A percentile compares a stretch with the other conserved stretches of the same genome.
phyloP scores from a whole-genome alignment of 2,888 invertebrate genomes.

The Meta bourneti region DNA sequence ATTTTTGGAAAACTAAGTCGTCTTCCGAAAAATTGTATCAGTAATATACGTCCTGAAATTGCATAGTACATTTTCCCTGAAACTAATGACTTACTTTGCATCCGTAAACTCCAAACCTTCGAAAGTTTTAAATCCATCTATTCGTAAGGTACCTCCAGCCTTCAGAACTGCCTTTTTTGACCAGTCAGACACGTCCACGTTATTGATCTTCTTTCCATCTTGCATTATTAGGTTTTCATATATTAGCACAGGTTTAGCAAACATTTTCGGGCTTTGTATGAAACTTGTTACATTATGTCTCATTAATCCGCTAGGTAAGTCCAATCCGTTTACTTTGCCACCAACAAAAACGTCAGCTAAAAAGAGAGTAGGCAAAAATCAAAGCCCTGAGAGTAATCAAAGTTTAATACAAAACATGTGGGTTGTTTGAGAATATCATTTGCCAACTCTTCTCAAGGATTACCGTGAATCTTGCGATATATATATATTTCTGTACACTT shows the following conservation, averaged over 20 bases:
- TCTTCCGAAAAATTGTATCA: no score
- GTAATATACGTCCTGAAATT: not conserved
- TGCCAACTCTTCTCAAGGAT: no score
- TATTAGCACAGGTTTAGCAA: constrained; percentile 35
- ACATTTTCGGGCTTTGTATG: constrained; percentile 62
- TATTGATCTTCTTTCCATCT: constrained; percentile 59
- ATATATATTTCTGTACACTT: no score
- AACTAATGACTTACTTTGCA: constrained; percentile 50
- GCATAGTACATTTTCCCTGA: not conserved
- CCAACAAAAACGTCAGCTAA: constrained; percentile 64
- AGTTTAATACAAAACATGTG: not conserved
- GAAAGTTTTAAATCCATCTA: constrained; percentile 66
- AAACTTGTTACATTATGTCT: constrained; percentile 45
- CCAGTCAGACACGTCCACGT: constrained; percentile 70
- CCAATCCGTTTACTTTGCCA: constrained; percentile 65
- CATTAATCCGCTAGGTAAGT: constrained; percentile 65
- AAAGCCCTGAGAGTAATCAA: not conserved
- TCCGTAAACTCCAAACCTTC: constrained; percentile 43
- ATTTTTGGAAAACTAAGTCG: no score
- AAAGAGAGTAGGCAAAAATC: constrained; percentile 3
- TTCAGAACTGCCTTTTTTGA: constrained; percentile 49
- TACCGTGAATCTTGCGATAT: no score
- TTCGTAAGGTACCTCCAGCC: not conserved
- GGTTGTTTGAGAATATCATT: no score
- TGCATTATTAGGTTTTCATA: constrained; percentile 42